phyloP scores from a whole-genome alignment of 2,888 invertebrate genomes.

The Brachyopa scutellaris region DNA sequence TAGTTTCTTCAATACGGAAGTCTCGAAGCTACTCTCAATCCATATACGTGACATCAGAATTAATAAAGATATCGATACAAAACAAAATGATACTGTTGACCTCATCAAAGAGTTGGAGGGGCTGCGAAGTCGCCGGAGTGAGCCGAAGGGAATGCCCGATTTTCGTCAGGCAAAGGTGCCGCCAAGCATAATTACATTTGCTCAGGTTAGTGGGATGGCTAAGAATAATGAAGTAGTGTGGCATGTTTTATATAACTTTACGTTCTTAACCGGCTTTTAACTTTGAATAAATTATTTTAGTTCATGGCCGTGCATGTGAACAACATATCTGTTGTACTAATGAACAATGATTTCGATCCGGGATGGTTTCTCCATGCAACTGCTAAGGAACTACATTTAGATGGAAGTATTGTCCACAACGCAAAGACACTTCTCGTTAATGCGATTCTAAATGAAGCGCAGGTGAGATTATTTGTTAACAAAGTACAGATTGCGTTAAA shows the following conservation, averaged over 20 bases:
- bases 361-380: slow-evolving; percentile 88
- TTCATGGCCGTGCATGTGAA: slow-evolving; percentile 93
- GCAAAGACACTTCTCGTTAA: slow-evolving; percentile 88
- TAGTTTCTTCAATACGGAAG: slow-evolving; percentile 93
- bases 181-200: slow-evolving; percentile 90
- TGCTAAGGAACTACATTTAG: slow-evolving; percentile 87
- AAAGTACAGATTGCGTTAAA: too few species aligned
- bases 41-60: slow-evolving; percentile 91
- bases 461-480: too few species aligned
- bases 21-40: slow-evolving; percentile 91
- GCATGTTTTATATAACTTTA: too few species aligned
- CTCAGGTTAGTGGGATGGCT: slow-evolving; percentile 85
- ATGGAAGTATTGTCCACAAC: slow-evolving; percentile 87
- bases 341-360: slow-evolving; percentile 85
- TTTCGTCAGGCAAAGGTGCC: slow-evolving; percentile 90
- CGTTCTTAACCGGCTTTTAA: too few species aligned
- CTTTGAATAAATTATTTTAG: slow-evolving; percentile 80
- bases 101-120: slow-evolving; percentile 74
- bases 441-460: slow-evolving; percentile 86
- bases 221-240: neutral
- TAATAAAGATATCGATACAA: slow-evolving; percentile 87
- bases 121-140: slow-evolving; percentile 20
- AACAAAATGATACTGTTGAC: slow-evolving; percentile 73
- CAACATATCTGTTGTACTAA: slow-evolving; percentile 86
- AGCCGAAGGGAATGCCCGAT: slow-evolving; percentile 83